phyloP scores from a whole-genome alignment of 2,113 vertebrate species.

The Nibea coibor region DNA sequence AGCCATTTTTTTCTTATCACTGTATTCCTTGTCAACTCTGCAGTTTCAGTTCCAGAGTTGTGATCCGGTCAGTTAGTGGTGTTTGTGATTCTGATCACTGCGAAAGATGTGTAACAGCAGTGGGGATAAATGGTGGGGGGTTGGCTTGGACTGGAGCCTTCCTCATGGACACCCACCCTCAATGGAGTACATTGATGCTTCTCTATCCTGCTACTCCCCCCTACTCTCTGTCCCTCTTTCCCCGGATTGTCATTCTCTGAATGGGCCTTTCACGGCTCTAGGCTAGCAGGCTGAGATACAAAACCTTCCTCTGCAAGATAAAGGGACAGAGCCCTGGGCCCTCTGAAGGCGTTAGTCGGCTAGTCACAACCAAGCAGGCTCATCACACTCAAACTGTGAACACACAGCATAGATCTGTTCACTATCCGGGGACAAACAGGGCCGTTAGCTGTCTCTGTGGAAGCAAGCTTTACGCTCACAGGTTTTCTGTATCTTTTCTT shows the following conservation, averaged over 20 bases:
- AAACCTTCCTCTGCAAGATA: constrained; percentile 75
- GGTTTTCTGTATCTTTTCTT: background rate
- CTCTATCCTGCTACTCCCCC: constrained; percentile 65
- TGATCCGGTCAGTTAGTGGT: constrained; percentile 35
- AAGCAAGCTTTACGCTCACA: background rate
- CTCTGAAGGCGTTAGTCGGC: constrained; percentile 63
- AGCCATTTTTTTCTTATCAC: constrained; percentile 16
- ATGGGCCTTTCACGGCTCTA: constrained; percentile 80
- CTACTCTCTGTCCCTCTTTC: constrained; percentile 58
- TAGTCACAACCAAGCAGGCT: constrained; percentile 61
- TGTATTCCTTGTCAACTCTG: background rate
- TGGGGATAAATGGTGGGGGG: constrained; percentile 67
- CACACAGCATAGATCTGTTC: constrained; percentile 34
- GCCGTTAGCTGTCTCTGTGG: background rate
- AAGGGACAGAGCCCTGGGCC: constrained; percentile 61
- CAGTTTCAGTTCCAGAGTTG: constrained; percentile 14
- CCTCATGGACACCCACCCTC: constrained; percentile 75
- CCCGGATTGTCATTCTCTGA: constrained; percentile 80
- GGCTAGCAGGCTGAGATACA: constrained; percentile 73
- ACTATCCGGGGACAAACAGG: constrained; percentile 22
- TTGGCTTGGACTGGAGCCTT: constrained; percentile 72
- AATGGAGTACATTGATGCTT: constrained; percentile 82
- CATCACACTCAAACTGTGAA: constrained; percentile 53
- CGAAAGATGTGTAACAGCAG: constrained; percentile 59
- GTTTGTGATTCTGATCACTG: constrained; percentile 81